Base-by-base conservation (phyloP, 2,113 vertebrate species). In the Spea multiplicata region DNA sequence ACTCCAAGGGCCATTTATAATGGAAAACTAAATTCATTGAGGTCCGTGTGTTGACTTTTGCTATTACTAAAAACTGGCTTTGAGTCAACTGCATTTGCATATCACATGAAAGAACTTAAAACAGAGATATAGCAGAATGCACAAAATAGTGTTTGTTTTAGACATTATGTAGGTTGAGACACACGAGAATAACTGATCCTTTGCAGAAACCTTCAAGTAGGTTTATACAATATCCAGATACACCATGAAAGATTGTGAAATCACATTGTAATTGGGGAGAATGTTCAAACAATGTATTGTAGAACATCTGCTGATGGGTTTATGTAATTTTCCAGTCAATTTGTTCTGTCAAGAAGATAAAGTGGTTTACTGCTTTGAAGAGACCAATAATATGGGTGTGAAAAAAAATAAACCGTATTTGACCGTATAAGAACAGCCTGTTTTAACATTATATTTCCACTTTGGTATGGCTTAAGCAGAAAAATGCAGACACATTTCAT, bases 291-390 rank as follows among this genome's bases (percentile, higher is more conserved):
- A 90, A 87, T 89, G 83, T 90, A 82, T 87, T 86, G 88, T 89
- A 88, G 88, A 92, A 91, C 91, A 93, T 92, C 91, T 93, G 91
- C 87, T 91, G 85, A 89, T 84, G 86, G 89, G 86, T 88, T 89
- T 91, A 89, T 90, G 88, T 87, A 90, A 93, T 93, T 93, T 93
- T 93, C 91, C 90, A 92, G 88, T 91, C 89, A 93, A 92, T 93
- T 93, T 93, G 85, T 86, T 90, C 91, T 93, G 92, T 93, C 91
- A 92, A 84, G 86, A 93, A 93, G 91, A 93, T 90, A 89, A 92
- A 93, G 88, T 88, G 89, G 91, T 91, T 89, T 84, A 86, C 85
- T 89, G 74, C 85, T 91, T 91, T 90, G 88, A 91, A 92, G 83
- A 92, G 81, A 88, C 83, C 82, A 84, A 85, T 84, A 87, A 76